These are phyloP conservation scores for Limnothrissa miodon DNA, from an alignment of 2,113 vertebrate species.

Conservation along the genomic window DNA sequence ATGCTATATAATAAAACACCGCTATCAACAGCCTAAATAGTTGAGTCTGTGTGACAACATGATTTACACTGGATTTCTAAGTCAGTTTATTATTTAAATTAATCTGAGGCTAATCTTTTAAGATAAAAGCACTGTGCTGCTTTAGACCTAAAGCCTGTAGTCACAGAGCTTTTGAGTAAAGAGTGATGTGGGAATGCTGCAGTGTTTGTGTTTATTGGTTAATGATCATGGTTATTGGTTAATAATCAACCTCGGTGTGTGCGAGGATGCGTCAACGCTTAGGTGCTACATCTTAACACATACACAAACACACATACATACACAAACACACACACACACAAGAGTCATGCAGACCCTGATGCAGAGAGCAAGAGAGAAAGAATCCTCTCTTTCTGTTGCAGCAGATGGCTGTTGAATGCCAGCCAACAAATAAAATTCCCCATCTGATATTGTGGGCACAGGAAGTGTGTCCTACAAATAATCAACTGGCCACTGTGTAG, in stretches of 20 bases:
- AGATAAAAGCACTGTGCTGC: too few relatives aligned
- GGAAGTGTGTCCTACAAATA: conserved; percentile 36
- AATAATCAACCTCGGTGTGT: too few relatives aligned
- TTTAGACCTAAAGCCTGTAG: too few relatives aligned
- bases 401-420: conserved; percentile 62
- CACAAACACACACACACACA: neutral
- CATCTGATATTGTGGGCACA: conserved; percentile 24
- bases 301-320: neutral
- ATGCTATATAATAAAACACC: neutral
- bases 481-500: conserved; percentile 16
- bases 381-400: neutral
- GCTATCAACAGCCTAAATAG: neutral
- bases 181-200: neutral
- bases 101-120: too few relatives aligned
- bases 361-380: neutral
- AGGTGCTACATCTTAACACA: neutral
- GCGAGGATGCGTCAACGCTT: neutral
- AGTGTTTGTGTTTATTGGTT: neutral
- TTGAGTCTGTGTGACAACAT: neutral
- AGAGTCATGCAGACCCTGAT: neutral
- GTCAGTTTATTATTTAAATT: too few relatives aligned
- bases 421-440: conserved; percentile 38
- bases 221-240: neutral
- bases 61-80: too few relatives aligned
- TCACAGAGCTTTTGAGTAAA: neutral